Evolutionary conservation across 2,888 invertebrate genomes (phyloP).

Genomic region (Trimorus sp.): DNA sequence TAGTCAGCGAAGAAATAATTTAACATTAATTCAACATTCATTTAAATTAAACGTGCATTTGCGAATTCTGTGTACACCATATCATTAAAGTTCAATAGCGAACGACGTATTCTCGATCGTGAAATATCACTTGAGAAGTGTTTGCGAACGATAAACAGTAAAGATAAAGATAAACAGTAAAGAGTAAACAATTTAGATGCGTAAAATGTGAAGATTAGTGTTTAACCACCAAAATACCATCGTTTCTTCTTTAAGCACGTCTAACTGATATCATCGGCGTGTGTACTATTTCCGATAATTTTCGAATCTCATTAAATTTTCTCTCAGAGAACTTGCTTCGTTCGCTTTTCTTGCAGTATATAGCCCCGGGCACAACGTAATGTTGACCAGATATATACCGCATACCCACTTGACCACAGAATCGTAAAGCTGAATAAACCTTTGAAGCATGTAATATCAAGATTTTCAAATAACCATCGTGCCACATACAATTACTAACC

Average conservation of each 20-base stretch:
- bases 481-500: conserved; percentile 4
- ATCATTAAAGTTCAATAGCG: no score
- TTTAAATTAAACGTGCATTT: no score
- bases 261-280: conserved; percentile 63
- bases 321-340: conserved; percentile 36
- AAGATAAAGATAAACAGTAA: neutral
- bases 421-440: conserved; percentile 29
- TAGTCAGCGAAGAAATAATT: no score
- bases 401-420: conserved; percentile 41
- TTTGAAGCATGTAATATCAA: conserved; percentile 32
- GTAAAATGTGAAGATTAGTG: conserved; percentile 30
- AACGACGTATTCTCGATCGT: no score
- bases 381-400: conserved; percentile 48
- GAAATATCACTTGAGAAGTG: no score
- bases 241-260: conserved; percentile 66
- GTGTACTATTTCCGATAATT: conserved; percentile 71
- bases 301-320: conserved; percentile 65
- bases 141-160: neutral
- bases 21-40: no score
- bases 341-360: conserved; percentile 45
- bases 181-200: neutral
- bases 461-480: conserved; percentile 34
- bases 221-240: conserved; percentile 70
- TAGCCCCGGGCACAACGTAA: conserved; percentile 41
- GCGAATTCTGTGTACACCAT: no score